These are phyloP conservation scores for Halesus radiatus DNA, from an alignment of 1,140 invertebrate species.

Conservation along the genomic window DNA sequence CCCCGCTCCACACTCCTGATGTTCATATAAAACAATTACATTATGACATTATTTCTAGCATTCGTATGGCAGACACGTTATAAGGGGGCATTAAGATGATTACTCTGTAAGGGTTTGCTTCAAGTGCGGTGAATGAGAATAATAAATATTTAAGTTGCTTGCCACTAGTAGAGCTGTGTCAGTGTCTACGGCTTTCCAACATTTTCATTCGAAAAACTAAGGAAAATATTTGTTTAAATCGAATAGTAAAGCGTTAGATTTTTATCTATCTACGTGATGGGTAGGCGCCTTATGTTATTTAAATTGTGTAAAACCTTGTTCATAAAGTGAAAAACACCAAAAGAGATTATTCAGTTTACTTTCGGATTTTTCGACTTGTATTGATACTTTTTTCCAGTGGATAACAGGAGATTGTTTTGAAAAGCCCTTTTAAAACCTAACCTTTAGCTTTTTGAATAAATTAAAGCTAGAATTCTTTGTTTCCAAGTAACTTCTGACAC, in stretches of 20 bases:
- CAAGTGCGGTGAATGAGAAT: neutral
- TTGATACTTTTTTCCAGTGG: too few species aligned
- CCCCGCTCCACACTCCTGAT: neutral
- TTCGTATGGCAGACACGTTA: constrained; percentile 26
- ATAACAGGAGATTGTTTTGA: too few species aligned
- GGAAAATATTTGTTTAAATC: too few species aligned
- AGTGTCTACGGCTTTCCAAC: neutral
- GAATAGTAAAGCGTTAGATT: too few species aligned
- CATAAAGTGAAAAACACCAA: too few species aligned
- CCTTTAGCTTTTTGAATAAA: neutral
- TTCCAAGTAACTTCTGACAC: neutral
- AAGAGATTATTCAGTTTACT: too few species aligned
- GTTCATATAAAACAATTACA: constrained; percentile 18
- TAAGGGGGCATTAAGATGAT: constrained; percentile 5
- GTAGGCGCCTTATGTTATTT: too few species aligned
- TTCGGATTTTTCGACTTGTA: too few species aligned
- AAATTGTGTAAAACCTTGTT: too few species aligned
- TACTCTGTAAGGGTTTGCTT: constrained; percentile 9
- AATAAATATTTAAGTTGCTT: constrained; percentile 3
- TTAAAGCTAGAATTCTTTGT: neutral
- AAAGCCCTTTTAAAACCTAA: too few species aligned
- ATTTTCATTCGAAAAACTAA: too few species aligned
- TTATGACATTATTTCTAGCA: constrained; percentile 17
- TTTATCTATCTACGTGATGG: too few species aligned
- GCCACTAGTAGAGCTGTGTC: neutral